Percentiles rank a stretch among this genome's conserved stretches.
These are phyloP conservation scores for Leptinotarsa lineolata DNA, from an alignment of 1,140 invertebrate genomes.

Conservation along the genomic window DNA sequence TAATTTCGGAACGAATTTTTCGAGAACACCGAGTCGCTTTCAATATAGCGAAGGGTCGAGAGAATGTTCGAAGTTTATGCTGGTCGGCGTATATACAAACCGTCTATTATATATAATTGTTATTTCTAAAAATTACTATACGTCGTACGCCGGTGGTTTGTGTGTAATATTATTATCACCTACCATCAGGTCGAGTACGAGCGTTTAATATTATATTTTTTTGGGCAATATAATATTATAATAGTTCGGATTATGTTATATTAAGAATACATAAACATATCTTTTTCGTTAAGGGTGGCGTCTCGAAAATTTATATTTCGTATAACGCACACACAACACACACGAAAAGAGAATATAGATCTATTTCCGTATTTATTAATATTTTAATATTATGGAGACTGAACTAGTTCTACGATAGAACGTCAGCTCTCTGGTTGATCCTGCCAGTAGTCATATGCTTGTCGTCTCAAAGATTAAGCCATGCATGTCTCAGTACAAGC, in stretches of 20 bases:
- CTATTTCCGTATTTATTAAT: neutral
- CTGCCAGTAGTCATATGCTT: constrained; percentile 77
- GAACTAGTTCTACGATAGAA: constrained; percentile 8
- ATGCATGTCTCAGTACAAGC: constrained; percentile 75
- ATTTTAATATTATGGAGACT: neutral
- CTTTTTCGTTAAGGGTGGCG: constrained; percentile 4
- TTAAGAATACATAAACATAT: no score
- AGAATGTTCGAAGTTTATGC: no score
- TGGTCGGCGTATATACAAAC: neutral
- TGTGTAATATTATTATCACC: no score
- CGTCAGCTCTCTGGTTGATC: constrained; percentile 59
- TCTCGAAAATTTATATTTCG: constrained; percentile 1
- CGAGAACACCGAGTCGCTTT: no score
- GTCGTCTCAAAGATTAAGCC: constrained; percentile 80
- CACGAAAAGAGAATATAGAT: neutral
- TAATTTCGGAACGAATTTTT: no score
- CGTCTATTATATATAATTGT: neutral
- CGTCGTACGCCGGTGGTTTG: neutral
- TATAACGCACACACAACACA: neutral
- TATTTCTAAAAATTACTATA: no score
- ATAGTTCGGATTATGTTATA: neutral
- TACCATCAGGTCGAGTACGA: no score
- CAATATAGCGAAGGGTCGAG: neutral
- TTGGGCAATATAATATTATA: neutral
- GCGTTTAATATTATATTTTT: no score